Evolutionary conservation across 2,113 vertebrate genomes (phyloP), one percentile per base, ranked within the genome.

Genomic region (Mesitornis unicolor): DNA sequence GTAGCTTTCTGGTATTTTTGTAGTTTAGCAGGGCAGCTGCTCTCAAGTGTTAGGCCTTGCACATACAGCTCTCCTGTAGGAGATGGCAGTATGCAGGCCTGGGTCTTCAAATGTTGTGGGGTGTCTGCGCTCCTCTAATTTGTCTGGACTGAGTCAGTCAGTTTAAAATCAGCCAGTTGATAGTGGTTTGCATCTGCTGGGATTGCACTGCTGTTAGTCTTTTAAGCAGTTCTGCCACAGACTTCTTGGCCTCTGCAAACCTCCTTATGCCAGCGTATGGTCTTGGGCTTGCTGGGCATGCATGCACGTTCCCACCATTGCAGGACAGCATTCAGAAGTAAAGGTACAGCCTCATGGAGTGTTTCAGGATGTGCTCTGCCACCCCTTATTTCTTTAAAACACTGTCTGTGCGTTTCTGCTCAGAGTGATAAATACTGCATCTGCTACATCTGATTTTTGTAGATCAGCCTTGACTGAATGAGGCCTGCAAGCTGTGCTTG

Each of bases 301-400:
- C 29, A 10, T 86, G 31, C 14, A 21, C 40, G 61, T 59, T 82
- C 35, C 57, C 29, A 11, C 40, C 4, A 3, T 17, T 4, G 29
- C 47, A 2, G 1, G 22, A 7, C 0, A 0, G 21, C 31, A 1
- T 22, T 87, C 7, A 3, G 50, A 36, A 86, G 19, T 4, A 1
- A 35, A 26, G 40, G 29, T 33, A 17, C 63, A 56, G 60, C 22
- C 26, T 67, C 7, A 0, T 8, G 42, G 29, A 29, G 17, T 3
- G 2, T 31, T 56, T 31, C 8, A 42, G 51, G 28, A 4, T 45
- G 6, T 47, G 22, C 10, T 69, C 40, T 57, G 40, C 36, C 13
- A 25, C 56, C 38, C 69, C 40, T 38, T 61, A 57, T 28, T 76
- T 87, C 82, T 57, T 76, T 53, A 83, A 90, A n/a, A 40, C 10